Evolutionary conservation across 2,888 invertebrate genomes (phyloP).

Genomic region (Argyresthia goedartella): DNA sequence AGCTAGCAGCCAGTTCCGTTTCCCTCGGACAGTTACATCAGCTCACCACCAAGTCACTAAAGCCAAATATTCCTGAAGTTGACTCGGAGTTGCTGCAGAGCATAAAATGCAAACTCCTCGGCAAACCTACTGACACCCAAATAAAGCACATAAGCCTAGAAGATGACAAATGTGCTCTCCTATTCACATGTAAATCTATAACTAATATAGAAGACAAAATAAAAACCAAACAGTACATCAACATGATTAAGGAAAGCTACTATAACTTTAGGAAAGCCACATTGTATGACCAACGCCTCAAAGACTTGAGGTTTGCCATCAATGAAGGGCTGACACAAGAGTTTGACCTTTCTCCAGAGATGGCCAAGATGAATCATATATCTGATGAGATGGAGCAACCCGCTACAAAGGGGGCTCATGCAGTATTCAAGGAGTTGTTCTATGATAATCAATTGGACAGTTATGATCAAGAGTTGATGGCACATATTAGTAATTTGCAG

Average conservation of each 20-base stretch:
- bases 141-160: conserved; percentile 29
- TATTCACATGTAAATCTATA: conserved; percentile 46
- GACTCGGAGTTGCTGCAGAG: conserved; percentile 51
- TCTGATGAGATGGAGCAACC: conserved; percentile 13
- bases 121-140: conserved; percentile 25
- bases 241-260: conserved; percentile 58
- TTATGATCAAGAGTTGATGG: conserved; percentile 54
- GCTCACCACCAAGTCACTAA: conserved; percentile 44
- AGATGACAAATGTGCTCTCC: conserved; percentile 56
- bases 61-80: conserved; percentile 32
- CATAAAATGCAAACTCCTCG: conserved; percentile 52
- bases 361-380: background rate
- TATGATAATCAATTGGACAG: conserved; percentile 49
- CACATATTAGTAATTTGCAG: conserved; percentile 49
- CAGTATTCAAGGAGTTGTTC: conserved; percentile 55
- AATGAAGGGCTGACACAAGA: conserved; percentile 59
- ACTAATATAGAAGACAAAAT: conserved; percentile 38
- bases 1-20: conserved; percentile 71
- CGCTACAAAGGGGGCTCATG: conserved; percentile 45
- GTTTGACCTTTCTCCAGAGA: conserved; percentile 27
- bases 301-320: conserved; percentile 58
- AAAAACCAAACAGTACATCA: conserved; percentile 43
- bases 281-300: conserved; percentile 53
- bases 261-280: conserved; percentile 61
- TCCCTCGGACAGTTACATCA: conserved; percentile 72